Evolutionary conservation across 2,888 invertebrate genomes (phyloP).

Genomic region (Cactoblastis cactorum): DNA sequence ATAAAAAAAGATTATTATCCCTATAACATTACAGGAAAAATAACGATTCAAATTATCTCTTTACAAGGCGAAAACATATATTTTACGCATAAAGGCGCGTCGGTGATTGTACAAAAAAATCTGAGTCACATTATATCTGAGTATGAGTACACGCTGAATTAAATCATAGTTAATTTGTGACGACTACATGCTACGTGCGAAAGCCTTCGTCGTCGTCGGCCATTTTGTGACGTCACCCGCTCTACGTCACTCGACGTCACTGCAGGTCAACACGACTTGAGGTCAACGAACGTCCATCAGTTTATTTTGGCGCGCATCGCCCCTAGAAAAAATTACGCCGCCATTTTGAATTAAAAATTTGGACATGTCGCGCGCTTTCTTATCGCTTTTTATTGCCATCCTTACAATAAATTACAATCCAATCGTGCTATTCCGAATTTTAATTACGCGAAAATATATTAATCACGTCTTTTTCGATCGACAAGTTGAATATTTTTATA

Average conservation of each 20-base stretch:
- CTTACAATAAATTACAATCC: slow-evolving; percentile 9
- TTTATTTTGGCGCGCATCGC: slow-evolving; percentile 66
- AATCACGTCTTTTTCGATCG: neutral
- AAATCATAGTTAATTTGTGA: slow-evolving; percentile 38
- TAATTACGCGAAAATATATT: slow-evolving; percentile 7
- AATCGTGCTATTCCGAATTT: slow-evolving; percentile 1
- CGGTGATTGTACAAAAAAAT: slow-evolving; percentile 43
- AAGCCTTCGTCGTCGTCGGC: slow-evolving; percentile 26
- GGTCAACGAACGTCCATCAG: slow-evolving; percentile 70
- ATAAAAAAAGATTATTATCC: too few relatives aligned
- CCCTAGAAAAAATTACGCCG: slow-evolving; percentile 46
- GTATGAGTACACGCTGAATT: slow-evolving; percentile 27
- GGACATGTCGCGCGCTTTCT: slow-evolving; percentile 16
- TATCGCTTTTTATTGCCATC: slow-evolving; percentile 9
- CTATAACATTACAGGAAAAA: too few relatives aligned
- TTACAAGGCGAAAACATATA: too few relatives aligned
- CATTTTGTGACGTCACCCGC: slow-evolving; percentile 51
- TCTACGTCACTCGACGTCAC: slow-evolving; percentile 60
- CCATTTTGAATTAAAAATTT: slow-evolving; percentile 52
- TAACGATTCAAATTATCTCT: too few relatives aligned
- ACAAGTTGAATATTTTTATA: neutral
- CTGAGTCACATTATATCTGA: slow-evolving; percentile 34
- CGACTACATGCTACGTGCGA: slow-evolving; percentile 35
- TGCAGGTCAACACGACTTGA: slow-evolving; percentile 47
- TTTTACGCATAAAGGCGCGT: too few relatives aligned